Evolutionary conservation across 2,888 invertebrate genomes (phyloP), one percentile per base, ranked within the genome.

Genomic region (Eupithecia abbreviata): DNA sequence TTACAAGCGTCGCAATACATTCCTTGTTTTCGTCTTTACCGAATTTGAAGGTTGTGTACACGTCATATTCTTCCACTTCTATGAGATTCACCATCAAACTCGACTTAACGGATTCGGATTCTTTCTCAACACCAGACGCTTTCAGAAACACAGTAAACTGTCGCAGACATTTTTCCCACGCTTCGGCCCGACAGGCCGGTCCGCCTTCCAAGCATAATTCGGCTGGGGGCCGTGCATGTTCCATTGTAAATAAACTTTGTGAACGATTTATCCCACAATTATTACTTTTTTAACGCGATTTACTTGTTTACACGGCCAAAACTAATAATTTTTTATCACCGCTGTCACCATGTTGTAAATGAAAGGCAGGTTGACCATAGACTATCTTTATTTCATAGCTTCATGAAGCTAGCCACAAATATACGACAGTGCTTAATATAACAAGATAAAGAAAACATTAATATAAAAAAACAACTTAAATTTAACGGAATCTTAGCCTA

Each of bases 21-120:
- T n/a, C 58, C 18, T 58, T 58, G n/a, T 18, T n/a, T 58, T 58
- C 58, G n/a, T 58, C 58, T 1, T 5, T 58, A 58, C 2, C n/a
- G 58, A n/a, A 58, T 58, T 58, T 58, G 18, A 58, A 58, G 18
- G 58, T 30, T 30, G 30, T 30, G 30, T 58, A 58, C n/a, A 58
- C 58, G 58, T 58, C 58, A n/a, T 58, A 58, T 15, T n/a, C 58
- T 58, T 58, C 58, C n/a, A 3, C 0, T 7, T n/a, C 58, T 58
- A 58, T 58, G 58, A 58, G 58, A 58, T 58, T 58, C 7, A 58
- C 58, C 58, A 58, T 15, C n/a, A 58, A 18, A 58, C 58, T 58
- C 2, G 58, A 58, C 58, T 58, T 58, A 7, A 58, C 58, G n/a
- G 58, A 58, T 6, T 15, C 15, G 0, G 58, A 9, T 58, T 58